Percentiles rank a stretch among this genome's conserved stretches.
Evolutionary conservation across 2,888 invertebrate genomes (phyloP).

Genomic region (Cantharis lateralis): DNA sequence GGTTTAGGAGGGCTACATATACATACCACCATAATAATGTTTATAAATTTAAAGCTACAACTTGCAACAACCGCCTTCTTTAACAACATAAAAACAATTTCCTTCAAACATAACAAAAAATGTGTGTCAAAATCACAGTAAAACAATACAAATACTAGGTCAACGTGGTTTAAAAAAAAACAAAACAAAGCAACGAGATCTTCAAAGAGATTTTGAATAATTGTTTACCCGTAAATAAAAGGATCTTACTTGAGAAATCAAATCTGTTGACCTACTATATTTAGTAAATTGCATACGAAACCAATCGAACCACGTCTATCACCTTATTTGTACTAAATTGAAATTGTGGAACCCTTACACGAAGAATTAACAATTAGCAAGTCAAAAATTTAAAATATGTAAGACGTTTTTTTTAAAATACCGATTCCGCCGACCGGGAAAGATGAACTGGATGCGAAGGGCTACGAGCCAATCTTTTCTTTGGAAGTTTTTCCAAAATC

Average conservation of each 20-base stretch:
- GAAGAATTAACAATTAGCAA: constrained; percentile 15
- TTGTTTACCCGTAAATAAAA: neutral
- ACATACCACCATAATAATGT: constrained; percentile 15
- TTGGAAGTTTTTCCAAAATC: constrained; percentile 89
- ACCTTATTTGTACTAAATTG: constrained; percentile 25
- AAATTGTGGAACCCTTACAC: constrained; percentile 18
- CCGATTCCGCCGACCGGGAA: constrained; percentile 94
- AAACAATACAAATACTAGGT: constrained; percentile 22
- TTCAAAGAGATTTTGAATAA: neutral
- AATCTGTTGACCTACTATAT: neutral
- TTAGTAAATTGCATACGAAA: neutral
- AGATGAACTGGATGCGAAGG: constrained; percentile 98
- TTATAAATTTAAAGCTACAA: constrained; percentile 14
- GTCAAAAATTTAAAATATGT: constrained; percentile 5
- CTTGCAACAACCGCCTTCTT: constrained; percentile 6
- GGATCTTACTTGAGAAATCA: neutral
- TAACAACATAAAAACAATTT: constrained; percentile 13
- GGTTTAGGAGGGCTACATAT: constrained; percentile 4
- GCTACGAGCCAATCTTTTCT: constrained; percentile 92
- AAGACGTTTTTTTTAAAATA: constrained; percentile 66
- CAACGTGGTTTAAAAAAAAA: neutral
- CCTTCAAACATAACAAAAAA: constrained; percentile 9
- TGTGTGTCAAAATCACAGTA: constrained; percentile 22
- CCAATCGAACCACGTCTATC: constrained; percentile 10
- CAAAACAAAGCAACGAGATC: neutral